Base-by-base conservation (phyloP, 2,113 vertebrate species). In the Hylia prasina region DNA sequence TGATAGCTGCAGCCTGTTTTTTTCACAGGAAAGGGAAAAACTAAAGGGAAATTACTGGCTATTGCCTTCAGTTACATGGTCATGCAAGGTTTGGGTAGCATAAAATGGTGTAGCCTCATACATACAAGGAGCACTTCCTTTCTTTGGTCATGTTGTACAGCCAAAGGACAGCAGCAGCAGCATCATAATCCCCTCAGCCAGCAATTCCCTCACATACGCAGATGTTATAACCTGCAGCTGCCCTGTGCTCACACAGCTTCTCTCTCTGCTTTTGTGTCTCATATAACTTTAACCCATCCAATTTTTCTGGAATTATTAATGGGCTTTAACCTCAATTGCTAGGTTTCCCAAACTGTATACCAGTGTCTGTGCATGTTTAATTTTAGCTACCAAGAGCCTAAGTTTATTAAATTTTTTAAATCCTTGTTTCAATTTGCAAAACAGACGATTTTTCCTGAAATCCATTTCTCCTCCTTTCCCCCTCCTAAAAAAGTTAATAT, bases 131-230 rank as follows among this genome's bases (percentile, higher is more conserved):
- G 18, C 23, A 8, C 2, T 58, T 61, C 56, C 48, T 81, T 86
- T 47, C 37, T 40, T 64, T 40, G n/a, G 18, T 60, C 9, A 10
- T 5, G 14, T 11, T 37, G 8, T 30, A 8, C 27, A 40, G 28
- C 39, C 24, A 13, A 50, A 42, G 58, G 61, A 40, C 5, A 1
- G 37, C 10, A 63, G 20, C 10, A 63, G 20, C 47, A 73, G 58
- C 37, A 47, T 23, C 6, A 9, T 7, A 28, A 63, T 31, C 8
- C 33, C 31, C 33, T 50, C 37, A 64, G 5, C n/a, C 54, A 72
- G 47, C 27, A 39, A 8, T 15, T 50, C 13, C 21, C 19, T 37
- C 0, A 0, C 2, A 1, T 23, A 9, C 1, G 2, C 42, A 56
- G 60, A 53, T 23, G 3, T 40, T 27, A 51, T 14, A 13, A 8